These are phyloP conservation scores for Diploptera punctata DNA, from an alignment of 2,888 invertebrate species.

Conservation along the genomic window DNA sequence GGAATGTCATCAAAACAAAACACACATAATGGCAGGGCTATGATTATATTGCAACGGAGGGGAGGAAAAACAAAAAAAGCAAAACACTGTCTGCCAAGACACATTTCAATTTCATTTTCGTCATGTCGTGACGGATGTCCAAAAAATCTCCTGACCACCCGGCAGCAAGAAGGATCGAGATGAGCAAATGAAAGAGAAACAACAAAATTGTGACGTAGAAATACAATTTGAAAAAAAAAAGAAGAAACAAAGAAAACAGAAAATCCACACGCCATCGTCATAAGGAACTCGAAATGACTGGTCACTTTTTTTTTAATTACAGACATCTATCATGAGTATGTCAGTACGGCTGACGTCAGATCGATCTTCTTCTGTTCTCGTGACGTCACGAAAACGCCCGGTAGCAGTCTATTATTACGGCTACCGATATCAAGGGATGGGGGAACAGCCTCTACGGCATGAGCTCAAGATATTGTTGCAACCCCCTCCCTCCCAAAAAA, in stretches of 20 bases:
- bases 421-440: constrained; percentile 30
- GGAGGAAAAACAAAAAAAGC: neutral
- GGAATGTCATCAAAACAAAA: neutral
- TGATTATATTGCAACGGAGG: neutral
- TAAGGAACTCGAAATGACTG: constrained; percentile 29
- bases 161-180: neutral
- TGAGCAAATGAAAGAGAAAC: constrained; percentile 18
- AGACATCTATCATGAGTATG: constrained; percentile 41
- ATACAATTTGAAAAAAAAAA: neutral
- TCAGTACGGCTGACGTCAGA: constrained; percentile 40
- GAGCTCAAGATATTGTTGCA: constrained; percentile 9
- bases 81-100: constrained; percentile 8
- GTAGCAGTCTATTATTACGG: constrained; percentile 35
- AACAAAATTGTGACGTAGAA: constrained; percentile 27
- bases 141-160: constrained; percentile 22
- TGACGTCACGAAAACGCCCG: constrained; percentile 39
- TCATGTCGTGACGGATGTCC: constrained; percentile 29
- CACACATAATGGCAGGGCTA: neutral
- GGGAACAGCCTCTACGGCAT: neutral
- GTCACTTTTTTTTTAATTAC: constrained; percentile 39
- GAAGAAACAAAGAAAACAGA: constrained; percentile 14
- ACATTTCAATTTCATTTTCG: constrained; percentile 28
- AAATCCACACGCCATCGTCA: constrained; percentile 27
- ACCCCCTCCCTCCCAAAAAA: neutral
- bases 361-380: constrained; percentile 42